Conservation (phyloP, 2,888 invertebrate species). For the Aphodius sticticus region DNA sequence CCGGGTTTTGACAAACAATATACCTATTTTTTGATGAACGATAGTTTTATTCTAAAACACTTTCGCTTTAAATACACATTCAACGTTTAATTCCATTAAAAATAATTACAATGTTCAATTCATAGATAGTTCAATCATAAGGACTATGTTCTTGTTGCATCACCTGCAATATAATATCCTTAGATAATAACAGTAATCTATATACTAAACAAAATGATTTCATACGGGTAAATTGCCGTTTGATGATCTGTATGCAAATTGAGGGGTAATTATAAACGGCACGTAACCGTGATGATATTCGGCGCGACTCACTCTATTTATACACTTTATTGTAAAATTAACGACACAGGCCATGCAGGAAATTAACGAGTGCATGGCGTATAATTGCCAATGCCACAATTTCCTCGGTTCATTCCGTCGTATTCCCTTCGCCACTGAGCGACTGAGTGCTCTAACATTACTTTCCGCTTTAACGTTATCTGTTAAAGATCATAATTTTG, state of each 20-base stretch:
- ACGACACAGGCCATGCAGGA: background rate
- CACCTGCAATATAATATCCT: background rate
- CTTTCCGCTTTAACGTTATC: background rate
- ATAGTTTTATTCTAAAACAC: no score
- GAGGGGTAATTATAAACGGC: background rate
- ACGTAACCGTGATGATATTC: background rate
- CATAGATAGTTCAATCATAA: no score
- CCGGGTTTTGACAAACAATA: no score
- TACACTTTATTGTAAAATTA: slow-evolving; percentile 4
- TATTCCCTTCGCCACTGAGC: background rate
- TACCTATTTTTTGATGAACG: no score
- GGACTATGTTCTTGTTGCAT: no score
- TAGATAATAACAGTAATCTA: background rate
- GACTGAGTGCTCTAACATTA: background rate
- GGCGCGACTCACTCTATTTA: slow-evolving; percentile 4
- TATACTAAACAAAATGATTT: background rate
- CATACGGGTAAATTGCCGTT: background rate
- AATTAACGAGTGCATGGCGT: background rate
- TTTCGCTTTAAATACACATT: no score
- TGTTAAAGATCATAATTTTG: background rate
- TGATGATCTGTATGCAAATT: background rate
- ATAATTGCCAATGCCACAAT: slow-evolving; percentile 4
- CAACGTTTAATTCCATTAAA: no score
- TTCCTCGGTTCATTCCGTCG: background rate
- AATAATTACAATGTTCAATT: no score